Base-by-base conservation (phyloP, 2,113 vertebrate genomes). In the Tachycineta bicolor region DNA sequence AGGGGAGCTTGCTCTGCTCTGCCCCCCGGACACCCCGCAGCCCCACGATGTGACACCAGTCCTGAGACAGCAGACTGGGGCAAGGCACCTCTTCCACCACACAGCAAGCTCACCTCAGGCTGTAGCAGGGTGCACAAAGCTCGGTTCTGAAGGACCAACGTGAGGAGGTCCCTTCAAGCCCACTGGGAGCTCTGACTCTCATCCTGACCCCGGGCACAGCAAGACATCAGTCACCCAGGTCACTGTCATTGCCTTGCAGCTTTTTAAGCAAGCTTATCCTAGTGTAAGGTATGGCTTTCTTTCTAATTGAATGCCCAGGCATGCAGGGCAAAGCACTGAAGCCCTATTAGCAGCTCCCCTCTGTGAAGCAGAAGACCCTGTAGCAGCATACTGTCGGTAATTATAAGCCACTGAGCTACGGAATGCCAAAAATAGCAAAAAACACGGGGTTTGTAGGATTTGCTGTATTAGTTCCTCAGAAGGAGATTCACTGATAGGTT, bases 71-170 rank as follows among this genome's bases (percentile, higher is more conserved):
- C 60, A 91, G 43, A 11, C 9, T 14, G 82, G 41, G 23, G 12
- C 56, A 20, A 0, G 1, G 17, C 68, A 29, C 9, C 15, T 39
- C 46, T 44, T 39, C 2, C 26, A 1, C 21, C n/a, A 5, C 33
- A 14, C 14, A 55, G 31, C 5, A 5, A 67, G 47, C 44, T 63
- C 81, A 33, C 18, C 49, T 60, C 8, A 19, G 63, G 69, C 69
- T 87, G 78, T 33, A 69, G 74, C 39, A 91, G 22, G 76, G 62
- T 39, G 24, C 20, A 11, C 33, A 16, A 2, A n/a, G 39, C n/a
- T 58, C 6, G 0, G 4, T 1, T 50, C 60, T 44, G 60, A 58
- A 91, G 50, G n/a, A 74, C 26, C 34, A 39, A 6, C 0, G 5
- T 7, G 44, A 82, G 46, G 37, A 82, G 46, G 37, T 37, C 62